phyloP scores from a whole-genome alignment of 2,113 vertebrate species.

The Aix galericulata region DNA sequence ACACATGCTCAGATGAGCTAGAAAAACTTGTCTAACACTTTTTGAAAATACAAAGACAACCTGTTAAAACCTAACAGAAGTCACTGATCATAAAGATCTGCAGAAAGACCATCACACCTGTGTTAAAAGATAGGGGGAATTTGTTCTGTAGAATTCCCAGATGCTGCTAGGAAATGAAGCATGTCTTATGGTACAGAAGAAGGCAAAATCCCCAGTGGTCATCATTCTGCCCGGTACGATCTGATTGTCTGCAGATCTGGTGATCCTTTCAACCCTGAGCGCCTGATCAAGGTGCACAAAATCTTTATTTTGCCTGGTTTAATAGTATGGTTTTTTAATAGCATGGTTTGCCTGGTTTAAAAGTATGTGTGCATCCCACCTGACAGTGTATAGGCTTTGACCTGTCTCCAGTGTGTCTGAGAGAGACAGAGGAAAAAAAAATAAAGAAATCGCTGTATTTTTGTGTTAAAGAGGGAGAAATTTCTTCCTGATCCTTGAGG shows the following conservation, averaged over 20 bases:
- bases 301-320: background rate
- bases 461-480: background rate
- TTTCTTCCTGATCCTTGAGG: background rate
- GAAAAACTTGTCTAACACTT: background rate
- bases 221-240: background rate
- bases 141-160: background rate
- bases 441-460: background rate
- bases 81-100: background rate
- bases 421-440: background rate
- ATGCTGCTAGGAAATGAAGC: background rate
- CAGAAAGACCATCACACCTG: background rate
- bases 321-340: too few species aligned
- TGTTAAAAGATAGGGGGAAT: background rate
- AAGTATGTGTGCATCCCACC: background rate
- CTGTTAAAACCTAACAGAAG: background rate
- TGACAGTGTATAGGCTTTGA: background rate
- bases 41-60: background rate
- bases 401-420: background rate
- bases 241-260: background rate
- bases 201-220: background rate
- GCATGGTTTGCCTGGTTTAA: background rate
- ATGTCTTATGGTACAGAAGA: background rate
- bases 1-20: background rate
- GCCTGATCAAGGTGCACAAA: background rate
- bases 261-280: background rate